Evolutionary conservation across 2,888 invertebrate genomes (phyloP), one percentile per base, ranked within the genome.

Genomic region (Serripes groenlandicus): DNA sequence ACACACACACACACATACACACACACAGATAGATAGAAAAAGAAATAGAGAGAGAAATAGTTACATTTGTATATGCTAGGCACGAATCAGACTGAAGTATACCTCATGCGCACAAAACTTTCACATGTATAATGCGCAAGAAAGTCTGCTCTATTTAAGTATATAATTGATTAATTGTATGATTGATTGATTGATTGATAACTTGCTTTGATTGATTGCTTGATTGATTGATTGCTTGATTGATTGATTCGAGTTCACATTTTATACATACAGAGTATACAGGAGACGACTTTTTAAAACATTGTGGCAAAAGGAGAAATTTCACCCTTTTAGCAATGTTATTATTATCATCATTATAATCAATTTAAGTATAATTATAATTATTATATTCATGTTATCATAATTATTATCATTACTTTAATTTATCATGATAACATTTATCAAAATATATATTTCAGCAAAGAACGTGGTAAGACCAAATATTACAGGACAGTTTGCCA

Each of bases 401-500:
- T 42, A 18, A 42, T 18, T 11, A 42, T 42, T 11, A 18, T 7
- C 42, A 42, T n/a, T 11, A 23, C 7, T 56, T 11, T 26, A 3
- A 3, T 56, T 3, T n/a, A 26, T 2, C n/a, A 3, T 56, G 3
- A 60, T 3, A 28, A n/a, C 32, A 3, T n/a, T 34, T 34, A n/a
- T 3, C 34, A 3, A 5, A n/a, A 0, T 60, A 23, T 62, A 26
- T 34, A 4, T 70, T 71, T 23, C 71, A 71, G 71, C 71, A 28
- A 62, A 35, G 18, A 60, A 78, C 9, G 56, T 80, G 34, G 21
- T 81, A 0, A 77, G 77, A 35, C 91, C 91, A 0, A 82, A 78
- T 1, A 72, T 91, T 1, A 80, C 89, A 0, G 71, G 77, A 42
- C 85, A 88, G 11, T 91, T 88, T 62, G 81, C 85, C n/a, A 86